Base-by-base conservation (phyloP, 1,140 invertebrate genomes). In the Dendrolimus punctatus region DNA sequence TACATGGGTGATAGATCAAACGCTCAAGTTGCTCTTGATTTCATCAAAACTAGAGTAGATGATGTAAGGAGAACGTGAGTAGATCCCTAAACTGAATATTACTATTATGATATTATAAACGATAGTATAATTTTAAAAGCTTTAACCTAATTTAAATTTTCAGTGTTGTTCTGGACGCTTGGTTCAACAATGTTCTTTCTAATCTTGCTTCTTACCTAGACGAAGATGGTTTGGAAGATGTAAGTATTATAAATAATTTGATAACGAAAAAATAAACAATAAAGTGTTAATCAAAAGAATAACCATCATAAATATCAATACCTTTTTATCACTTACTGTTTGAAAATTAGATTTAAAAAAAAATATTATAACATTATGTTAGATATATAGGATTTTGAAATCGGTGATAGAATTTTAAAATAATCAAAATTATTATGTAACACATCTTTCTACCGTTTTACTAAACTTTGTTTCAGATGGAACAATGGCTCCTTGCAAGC, bases 151-250 rank as follows among this genome's bases (percentile, higher is more conserved):
- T 37, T 55, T 53, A 60, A 7, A n/a, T 58, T 73, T 72, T 42
- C 68, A 85, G 82, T 6, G 71, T 80, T 7, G 64, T 82, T n/a
- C 62, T 80, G 4, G 70, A 64, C 39, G 54, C 72, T 1, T 76
- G 69, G 75, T 83, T 80, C 38, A 61, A 68, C 37, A 77, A 40
- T 40, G 57, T 86, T 5, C 51, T 86, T 3, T 63, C 55, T 43
- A 77, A 67, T 53, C 41, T 84, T 4, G 80, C 78, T 37, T 36
- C 57, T 8, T 79, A 83, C 45, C 58, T 80, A 45, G 72, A 83
- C 23, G 73, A 76, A 55, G 73, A 74, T 57, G 80, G 76, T n/a
- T 60, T 86, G 47, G 46, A 51, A 47, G 78, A 82, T 9, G 82
- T 86, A 67, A 84, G 82, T 80, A 52, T 49, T 40, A 42, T 42